Conservation (phyloP, 2,888 invertebrate genomes). For the Dicycla oo region DNA sequence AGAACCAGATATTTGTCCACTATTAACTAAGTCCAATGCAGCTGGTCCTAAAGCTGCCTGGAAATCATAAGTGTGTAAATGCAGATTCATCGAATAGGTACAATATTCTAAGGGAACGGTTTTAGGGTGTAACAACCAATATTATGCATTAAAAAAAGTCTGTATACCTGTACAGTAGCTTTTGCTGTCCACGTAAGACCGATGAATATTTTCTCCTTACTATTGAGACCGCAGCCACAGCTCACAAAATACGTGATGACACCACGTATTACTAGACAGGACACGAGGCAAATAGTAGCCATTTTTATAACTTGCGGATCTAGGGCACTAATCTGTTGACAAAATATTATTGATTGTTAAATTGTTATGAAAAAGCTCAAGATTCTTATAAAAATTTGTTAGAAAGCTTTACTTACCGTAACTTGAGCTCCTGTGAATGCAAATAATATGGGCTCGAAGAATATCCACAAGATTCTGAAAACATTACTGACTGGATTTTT, state of each 20-base stretch:
- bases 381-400: neutral
- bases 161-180: constrained; percentile 96
- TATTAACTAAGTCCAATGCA: constrained; percentile 89
- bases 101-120: neutral
- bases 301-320: constrained; percentile 92
- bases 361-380: neutral
- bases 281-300: constrained; percentile 91
- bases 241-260: constrained; percentile 91
- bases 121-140: too few species aligned
- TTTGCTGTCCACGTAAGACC: constrained; percentile 96
- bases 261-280: constrained; percentile 91
- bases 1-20: constrained; percentile 81
- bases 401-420: constrained; percentile 84
- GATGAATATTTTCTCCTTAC: constrained; percentile 95
- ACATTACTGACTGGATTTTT: constrained; percentile 94
- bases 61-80: constrained; percentile 33
- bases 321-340: constrained; percentile 87
- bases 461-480: constrained; percentile 95
- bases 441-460: constrained; percentile 97
- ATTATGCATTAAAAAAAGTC: neutral
- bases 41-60: constrained; percentile 94
- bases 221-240: constrained; percentile 93
- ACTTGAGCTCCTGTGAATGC: constrained; percentile 96
- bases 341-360: too few species aligned
- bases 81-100: neutral